Evolutionary conservation across 2,113 vertebrate genomes (phyloP).

Genomic region (Laticauda colubrina): DNA sequence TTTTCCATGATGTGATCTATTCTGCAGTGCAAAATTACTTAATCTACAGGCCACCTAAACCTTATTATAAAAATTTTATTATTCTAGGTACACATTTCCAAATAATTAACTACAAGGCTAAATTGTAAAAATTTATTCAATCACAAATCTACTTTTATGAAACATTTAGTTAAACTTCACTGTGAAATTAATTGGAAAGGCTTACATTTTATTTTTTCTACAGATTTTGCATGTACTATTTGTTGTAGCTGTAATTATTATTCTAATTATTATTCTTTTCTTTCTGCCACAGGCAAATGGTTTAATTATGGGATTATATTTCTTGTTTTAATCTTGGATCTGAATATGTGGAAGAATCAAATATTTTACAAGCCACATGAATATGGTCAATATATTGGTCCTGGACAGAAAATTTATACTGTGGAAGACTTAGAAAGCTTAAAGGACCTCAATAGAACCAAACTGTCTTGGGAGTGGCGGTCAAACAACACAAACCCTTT

Average conservation of each 20-base stretch:
- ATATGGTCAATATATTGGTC: constrained; percentile 95
- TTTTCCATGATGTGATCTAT: constrained; percentile 46
- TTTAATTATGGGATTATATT: constrained; percentile 99
- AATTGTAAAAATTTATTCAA: constrained; percentile 45
- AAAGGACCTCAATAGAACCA: constrained; percentile 87
- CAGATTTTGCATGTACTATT: constrained; percentile 12
- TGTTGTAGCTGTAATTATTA: neutral
- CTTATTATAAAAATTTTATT: constrained; percentile 45
- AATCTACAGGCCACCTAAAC: constrained; percentile 50
- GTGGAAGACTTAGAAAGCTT: constrained; percentile 91
- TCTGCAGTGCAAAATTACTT: constrained; percentile 34
- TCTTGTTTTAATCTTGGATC: constrained; percentile 94
- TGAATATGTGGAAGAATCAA: constrained; percentile 99
- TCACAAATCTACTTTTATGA: constrained; percentile 30
- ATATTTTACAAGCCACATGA: constrained; percentile 98
- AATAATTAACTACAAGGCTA: constrained; percentile 54
- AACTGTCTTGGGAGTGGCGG: constrained; percentile 90
- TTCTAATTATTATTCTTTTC: constrained; percentile 54
- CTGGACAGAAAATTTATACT: constrained; percentile 93
- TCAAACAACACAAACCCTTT: constrained; percentile 80
- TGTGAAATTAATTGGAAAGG: constrained; percentile 48
- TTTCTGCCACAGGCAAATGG: constrained; percentile 88
- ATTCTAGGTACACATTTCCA: constrained; percentile 32
- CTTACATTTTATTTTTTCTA: neutral
- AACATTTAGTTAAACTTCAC: constrained; percentile 47